Percentiles rank a stretch among this genome's conserved stretches.
phyloP scores from a whole-genome alignment of 2,797 vertebrate species.

The Pterois miles region DNA sequence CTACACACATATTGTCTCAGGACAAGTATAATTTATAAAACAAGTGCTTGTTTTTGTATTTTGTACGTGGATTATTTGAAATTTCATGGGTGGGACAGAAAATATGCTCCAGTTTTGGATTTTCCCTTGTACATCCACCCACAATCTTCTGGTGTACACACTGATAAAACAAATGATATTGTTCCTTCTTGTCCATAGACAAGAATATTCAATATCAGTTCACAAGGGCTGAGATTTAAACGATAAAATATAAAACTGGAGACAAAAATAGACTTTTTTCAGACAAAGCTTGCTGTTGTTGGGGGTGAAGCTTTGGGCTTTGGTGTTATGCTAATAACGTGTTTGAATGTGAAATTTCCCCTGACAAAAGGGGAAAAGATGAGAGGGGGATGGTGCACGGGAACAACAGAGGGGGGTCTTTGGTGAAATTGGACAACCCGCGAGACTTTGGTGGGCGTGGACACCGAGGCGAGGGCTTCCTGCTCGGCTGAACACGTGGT shows the following conservation, averaged over 20 bases:
- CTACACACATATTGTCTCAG: too few species aligned
- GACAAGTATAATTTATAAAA: too few species aligned
- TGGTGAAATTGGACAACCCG: slow-evolving; percentile 55
- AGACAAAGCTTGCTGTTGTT: slow-evolving; percentile 27
- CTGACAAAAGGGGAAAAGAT: slow-evolving; percentile 60
- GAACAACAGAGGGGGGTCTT: not conserved
- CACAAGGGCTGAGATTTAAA: slow-evolving; percentile 8
- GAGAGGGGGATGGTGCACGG: slow-evolving; percentile 49
- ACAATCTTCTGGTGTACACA: too few species aligned
- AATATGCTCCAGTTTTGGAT: not conserved
- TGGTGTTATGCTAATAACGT: slow-evolving; percentile 74
- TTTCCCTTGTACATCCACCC: too few species aligned
- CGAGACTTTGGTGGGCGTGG: slow-evolving; percentile 76
- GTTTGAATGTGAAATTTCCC: slow-evolving; percentile 66
- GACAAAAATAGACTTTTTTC: slow-evolving; percentile 30
- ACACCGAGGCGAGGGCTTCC: slow-evolving; percentile 68
- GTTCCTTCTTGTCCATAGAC: too few species aligned
- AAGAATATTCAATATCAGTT: too few species aligned
- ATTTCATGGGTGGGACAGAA: not conserved
- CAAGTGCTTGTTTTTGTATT: not conserved
- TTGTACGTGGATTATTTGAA: not conserved
- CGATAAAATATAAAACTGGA: slow-evolving; percentile 18
- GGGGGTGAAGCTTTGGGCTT: slow-evolving; percentile 25
- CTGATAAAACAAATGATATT: too few species aligned
- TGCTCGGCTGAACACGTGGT: slow-evolving; percentile 83